These are phyloP conservation scores for Clarias gariepinus DNA, from an alignment of 2,113 vertebrate species.

Conservation along the genomic window DNA sequence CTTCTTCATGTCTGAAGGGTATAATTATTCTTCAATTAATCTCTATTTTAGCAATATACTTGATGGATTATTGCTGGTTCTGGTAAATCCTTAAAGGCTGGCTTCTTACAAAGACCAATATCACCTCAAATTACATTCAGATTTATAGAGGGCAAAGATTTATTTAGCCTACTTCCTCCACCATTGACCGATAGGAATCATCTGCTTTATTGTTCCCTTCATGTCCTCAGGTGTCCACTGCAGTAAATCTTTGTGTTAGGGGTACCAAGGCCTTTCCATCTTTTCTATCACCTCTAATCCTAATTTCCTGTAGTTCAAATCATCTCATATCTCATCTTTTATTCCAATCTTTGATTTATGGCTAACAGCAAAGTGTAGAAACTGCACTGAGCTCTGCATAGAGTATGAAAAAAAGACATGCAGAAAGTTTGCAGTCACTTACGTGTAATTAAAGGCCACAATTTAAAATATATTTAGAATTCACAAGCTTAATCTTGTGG, in stretches of 20 bases:
- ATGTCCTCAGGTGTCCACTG: not conserved
- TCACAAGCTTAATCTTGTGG: not conserved
- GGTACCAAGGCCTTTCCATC: conserved; percentile 27
- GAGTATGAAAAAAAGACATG: not conserved
- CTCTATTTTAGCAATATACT: not conserved
- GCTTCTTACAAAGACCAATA: not conserved
- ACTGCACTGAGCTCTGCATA: not conserved
- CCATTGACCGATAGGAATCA: conserved; percentile 20
- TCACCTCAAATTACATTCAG: not conserved
- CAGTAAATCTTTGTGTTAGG: conserved; percentile 26
- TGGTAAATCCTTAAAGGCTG: not conserved
- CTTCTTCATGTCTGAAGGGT: not conserved
- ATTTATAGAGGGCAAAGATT: conserved; percentile 12
- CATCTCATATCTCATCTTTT: conserved; percentile 35
- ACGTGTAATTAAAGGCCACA: not conserved
- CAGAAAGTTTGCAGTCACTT: not conserved
- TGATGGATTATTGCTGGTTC: not conserved
- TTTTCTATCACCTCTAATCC: conserved; percentile 31
- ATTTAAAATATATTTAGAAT: not conserved
- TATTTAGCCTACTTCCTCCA: not conserved
- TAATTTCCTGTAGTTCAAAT: conserved; percentile 24
- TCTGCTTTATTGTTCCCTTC: conserved; percentile 25
- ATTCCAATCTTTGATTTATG: conserved; percentile 24
- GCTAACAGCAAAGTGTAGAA: conserved; percentile 14
- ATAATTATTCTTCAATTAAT: not conserved